These are phyloP conservation scores for Sebastes vulpes DNA, from an alignment of 2,797 vertebrate species.

Conservation along the genomic window DNA sequence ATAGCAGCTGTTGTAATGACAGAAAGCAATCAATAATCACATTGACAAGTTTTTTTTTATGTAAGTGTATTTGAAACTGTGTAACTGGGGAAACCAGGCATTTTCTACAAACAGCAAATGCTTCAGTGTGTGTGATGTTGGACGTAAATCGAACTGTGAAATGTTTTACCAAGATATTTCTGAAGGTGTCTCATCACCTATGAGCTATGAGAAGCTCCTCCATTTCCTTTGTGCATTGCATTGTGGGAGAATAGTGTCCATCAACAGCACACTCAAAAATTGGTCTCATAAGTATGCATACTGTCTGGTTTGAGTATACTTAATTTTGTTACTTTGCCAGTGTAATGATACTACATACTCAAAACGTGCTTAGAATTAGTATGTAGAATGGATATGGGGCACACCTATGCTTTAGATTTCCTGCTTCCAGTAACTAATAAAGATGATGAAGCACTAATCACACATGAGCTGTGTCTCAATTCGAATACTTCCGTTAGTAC, in stretches of 20 bases:
- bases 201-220: neutral
- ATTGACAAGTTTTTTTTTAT: neutral
- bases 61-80: neutral
- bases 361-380: neutral
- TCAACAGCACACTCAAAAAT: neutral
- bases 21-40: neutral
- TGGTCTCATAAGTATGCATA: neutral
- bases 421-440: neutral
- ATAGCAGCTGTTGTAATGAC: conserved; percentile 25
- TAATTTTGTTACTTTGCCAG: neutral
- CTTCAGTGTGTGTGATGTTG: neutral
- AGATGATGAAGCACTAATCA: neutral
- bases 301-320: neutral
- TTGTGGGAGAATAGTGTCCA: neutral
- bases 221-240: neutral
- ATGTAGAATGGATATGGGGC: neutral
- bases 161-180: neutral
- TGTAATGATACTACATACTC: neutral
- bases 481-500: too few relatives aligned
- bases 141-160: neutral
- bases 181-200: neutral
- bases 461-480: too few relatives aligned
- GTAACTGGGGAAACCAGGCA: neutral
- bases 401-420: neutral
- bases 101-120: neutral